A percentile compares a stretch with the other conserved stretches of the same genome.
These are phyloP conservation scores for Diorhabda elongata DNA, from an alignment of 1,140 invertebrate genomes.

Conservation along the genomic window DNA sequence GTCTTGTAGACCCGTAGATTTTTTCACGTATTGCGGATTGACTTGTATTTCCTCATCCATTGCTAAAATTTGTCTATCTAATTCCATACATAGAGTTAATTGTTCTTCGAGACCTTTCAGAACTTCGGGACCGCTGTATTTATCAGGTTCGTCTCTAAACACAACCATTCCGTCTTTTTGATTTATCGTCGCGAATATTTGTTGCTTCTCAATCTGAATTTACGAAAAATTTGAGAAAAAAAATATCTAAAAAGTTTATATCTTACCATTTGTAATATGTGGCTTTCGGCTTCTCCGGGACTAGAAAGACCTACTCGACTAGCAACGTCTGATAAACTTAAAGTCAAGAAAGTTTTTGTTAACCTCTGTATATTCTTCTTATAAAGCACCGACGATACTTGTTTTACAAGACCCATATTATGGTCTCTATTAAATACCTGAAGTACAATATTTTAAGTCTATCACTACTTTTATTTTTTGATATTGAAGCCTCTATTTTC, in stretches of 20 bases:
- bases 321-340: slow-evolving; percentile 91
- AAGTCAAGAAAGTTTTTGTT: slow-evolving; percentile 94
- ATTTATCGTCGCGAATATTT: slow-evolving; percentile 96
- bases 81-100: slow-evolving; percentile 79
- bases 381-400: slow-evolving; percentile 82
- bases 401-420: slow-evolving; percentile 77
- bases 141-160: slow-evolving; percentile 94
- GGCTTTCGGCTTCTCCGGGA: slow-evolving; percentile 85
- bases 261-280: slow-evolving; percentile 89
- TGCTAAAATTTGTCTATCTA: slow-evolving; percentile 80
- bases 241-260: neutral
- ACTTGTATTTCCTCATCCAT: slow-evolving; percentile 94
- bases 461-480: too few relatives aligned
- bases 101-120: slow-evolving; percentile 81
- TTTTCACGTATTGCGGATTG: slow-evolving; percentile 81
- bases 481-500: too few relatives aligned
- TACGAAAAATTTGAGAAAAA: slow-evolving; percentile 3
- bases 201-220: slow-evolving; percentile 88
- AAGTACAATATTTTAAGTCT: too few relatives aligned
- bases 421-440: slow-evolving; percentile 74
- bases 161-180: slow-evolving; percentile 98
- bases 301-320: slow-evolving; percentile 80
- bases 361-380: slow-evolving; percentile 96
- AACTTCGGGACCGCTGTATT: slow-evolving; percentile 85
- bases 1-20: slow-evolving; percentile 63